Evolutionary conservation across 2,888 invertebrate genomes (phyloP).

Genomic region (Leucophenga maculata): DNA sequence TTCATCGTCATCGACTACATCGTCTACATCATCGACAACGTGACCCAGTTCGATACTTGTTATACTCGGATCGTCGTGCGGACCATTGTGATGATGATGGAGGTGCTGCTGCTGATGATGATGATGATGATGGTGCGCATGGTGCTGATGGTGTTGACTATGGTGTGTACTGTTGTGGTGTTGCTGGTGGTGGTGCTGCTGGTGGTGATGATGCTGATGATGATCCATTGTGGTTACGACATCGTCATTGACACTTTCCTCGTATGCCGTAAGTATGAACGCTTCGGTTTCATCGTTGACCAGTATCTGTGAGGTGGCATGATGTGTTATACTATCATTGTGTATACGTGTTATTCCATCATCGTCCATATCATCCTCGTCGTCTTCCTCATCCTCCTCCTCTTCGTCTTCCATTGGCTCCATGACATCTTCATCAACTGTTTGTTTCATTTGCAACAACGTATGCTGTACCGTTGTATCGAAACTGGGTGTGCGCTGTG

Average conservation of each 20-base stretch:
- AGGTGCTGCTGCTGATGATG: constrained; percentile 46
- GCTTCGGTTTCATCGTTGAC: constrained; percentile 63
- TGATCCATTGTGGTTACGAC: constrained; percentile 45
- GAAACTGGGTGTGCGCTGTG: constrained; percentile 54
- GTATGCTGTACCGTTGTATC: constrained; percentile 40
- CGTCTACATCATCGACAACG: constrained; percentile 50
- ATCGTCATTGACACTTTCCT: constrained; percentile 65
- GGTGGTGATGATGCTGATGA: constrained; percentile 11
- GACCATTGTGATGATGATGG: constrained; percentile 51
- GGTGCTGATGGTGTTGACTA: constrained; percentile 35
- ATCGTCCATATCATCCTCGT: neutral
- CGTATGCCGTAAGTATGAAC: constrained; percentile 63
- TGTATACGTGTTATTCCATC: constrained; percentile 7
- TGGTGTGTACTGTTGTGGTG: constrained; percentile 41
- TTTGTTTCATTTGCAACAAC: constrained; percentile 50
- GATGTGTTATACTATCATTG: constrained; percentile 45
- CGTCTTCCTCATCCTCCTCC: constrained; percentile 49
- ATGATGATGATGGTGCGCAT: constrained; percentile 39
- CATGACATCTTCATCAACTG: constrained; percentile 52
- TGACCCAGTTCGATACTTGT: constrained; percentile 57
- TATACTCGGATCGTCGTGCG: constrained; percentile 60
- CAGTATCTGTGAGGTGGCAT: constrained; percentile 55
- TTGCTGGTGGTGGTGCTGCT: constrained; percentile 28
- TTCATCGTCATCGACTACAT: constrained; percentile 53
- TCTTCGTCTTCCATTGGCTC: constrained; percentile 36